Percentiles rank a stretch among this genome's conserved stretches.
phyloP scores from a whole-genome alignment of 2,113 vertebrate species.

The Electrona antarctica region DNA sequence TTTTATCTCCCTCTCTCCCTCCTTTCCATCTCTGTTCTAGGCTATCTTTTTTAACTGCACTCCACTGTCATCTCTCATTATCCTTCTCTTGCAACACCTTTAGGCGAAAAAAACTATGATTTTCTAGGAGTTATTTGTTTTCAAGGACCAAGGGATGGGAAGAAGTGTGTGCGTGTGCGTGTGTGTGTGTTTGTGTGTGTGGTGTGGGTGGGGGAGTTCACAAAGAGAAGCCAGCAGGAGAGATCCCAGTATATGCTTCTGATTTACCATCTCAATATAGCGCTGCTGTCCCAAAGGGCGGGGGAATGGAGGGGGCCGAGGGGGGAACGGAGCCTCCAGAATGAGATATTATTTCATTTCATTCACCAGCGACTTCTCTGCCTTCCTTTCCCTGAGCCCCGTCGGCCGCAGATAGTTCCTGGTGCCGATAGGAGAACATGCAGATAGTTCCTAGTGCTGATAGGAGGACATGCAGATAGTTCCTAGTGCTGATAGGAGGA shows the following conservation, averaged over 20 bases:
- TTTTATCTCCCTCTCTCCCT: background rate
- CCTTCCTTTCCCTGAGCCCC: constrained; percentile 9
- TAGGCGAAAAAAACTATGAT: constrained; percentile 18
- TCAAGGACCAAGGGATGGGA: background rate
- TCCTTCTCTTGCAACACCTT: too few relatives aligned
- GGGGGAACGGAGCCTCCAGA: constrained; percentile 16
- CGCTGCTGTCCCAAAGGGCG: constrained; percentile 22
- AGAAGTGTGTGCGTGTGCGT: too few relatives aligned
- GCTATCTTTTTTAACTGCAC: background rate
- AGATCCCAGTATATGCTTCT: constrained; percentile 47
- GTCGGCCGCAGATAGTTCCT: constrained; percentile 20
- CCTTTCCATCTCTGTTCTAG: background rate
- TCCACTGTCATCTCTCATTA: too few relatives aligned
- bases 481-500: too few relatives aligned
- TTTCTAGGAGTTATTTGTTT: constrained; percentile 24
- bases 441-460: too few relatives aligned
- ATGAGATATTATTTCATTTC: constrained; percentile 48
- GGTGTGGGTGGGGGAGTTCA: background rate
- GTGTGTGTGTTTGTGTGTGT: too few relatives aligned
- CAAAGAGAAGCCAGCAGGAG: constrained; percentile 21
- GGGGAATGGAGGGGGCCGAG: too few relatives aligned
- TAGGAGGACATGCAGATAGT: too few relatives aligned
- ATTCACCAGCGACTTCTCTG: constrained; percentile 45
- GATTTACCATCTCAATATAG: constrained; percentile 64
- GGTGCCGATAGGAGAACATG: too few relatives aligned